A percentile compares a stretch with the other conserved stretches of the same genome.
phyloP scores from a whole-genome alignment of 1,140 invertebrate species.

The Zaprionus gabonicus region DNA sequence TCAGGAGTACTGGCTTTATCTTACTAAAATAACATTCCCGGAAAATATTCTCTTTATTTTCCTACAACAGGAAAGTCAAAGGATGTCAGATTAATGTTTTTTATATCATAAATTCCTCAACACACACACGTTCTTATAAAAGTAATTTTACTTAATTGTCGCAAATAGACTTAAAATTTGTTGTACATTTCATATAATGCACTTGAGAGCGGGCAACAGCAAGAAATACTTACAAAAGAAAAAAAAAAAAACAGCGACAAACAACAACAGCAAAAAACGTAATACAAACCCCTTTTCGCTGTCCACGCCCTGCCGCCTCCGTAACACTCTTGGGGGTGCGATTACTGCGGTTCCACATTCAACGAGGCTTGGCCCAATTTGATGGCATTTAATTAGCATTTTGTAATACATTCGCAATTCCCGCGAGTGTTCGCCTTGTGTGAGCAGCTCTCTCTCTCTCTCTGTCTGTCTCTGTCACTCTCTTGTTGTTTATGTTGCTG shows the following conservation, averaged over 20 bases:
- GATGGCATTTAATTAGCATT: conserved; percentile 78
- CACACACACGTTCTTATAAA: conserved; percentile 31
- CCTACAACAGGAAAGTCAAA: too few species aligned
- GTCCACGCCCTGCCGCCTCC: background rate
- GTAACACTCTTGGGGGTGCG: conserved; percentile 40
- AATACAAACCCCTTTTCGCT: background rate
- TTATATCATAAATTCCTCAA: background rate
- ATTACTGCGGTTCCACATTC: conserved; percentile 67
- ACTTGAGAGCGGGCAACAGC: conserved; percentile 34
- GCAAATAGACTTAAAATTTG: conserved; percentile 70
- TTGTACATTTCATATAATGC: conserved; percentile 49
- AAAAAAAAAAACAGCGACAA: conserved; percentile 3
- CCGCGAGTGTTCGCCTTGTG: conserved; percentile 61
- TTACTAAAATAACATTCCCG: too few species aligned
- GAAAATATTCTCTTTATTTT: too few species aligned
- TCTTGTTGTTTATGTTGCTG: conserved; percentile 7
- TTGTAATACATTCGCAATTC: conserved; percentile 77
- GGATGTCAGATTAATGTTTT: too few species aligned
- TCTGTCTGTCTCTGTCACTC: background rate
- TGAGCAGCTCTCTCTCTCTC: background rate
- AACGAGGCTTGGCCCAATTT: conserved; percentile 73
- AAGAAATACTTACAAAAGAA: background rate
- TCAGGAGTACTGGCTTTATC: too few species aligned
- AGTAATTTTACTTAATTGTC: conserved; percentile 73
- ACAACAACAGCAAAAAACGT: background rate